Evolutionary conservation across 2,888 invertebrate species (phyloP).

Genomic region (Drosophila cracens): DNA sequence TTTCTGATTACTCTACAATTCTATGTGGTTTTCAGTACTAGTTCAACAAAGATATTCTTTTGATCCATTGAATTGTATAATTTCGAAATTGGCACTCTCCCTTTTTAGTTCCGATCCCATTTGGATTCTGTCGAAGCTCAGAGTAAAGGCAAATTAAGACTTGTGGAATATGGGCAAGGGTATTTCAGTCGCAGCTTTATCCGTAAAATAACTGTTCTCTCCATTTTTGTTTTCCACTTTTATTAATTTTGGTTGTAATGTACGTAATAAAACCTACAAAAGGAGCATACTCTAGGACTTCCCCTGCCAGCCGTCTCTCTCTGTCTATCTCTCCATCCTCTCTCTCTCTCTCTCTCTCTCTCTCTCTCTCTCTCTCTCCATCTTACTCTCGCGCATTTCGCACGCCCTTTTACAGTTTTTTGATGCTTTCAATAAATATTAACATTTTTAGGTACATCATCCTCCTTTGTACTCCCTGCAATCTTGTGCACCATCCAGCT

Average conservation of each 20-base stretch:
- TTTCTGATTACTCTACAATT: neutral
- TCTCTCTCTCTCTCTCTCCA: neutral
- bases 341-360: neutral
- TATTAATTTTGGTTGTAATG: conserved; percentile 42
- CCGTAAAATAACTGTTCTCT: neutral
- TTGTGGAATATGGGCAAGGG: neutral
- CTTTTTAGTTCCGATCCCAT: neutral
- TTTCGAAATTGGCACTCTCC: neutral
- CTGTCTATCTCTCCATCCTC: neutral
- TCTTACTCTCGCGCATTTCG: neutral
- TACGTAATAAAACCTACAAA: conserved; percentile 23
- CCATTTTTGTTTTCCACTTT: conserved; percentile 2
- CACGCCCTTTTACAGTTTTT: conserved; percentile 43
- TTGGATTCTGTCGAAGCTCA: neutral
- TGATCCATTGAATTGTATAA: neutral
- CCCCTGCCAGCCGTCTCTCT: neutral
- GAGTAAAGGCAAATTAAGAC: neutral
- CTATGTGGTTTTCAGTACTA: neutral
- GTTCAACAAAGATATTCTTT: neutral
- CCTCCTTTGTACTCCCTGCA: conserved; percentile 2
- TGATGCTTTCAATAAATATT: conserved; percentile 77
- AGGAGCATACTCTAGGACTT: neutral
- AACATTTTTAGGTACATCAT: conserved; percentile 57
- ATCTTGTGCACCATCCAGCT: conserved; percentile 12
- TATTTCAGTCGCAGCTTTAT: neutral